Evolutionary conservation across 2,113 vertebrate species (phyloP).

Genomic region (Barbus barbus): DNA sequence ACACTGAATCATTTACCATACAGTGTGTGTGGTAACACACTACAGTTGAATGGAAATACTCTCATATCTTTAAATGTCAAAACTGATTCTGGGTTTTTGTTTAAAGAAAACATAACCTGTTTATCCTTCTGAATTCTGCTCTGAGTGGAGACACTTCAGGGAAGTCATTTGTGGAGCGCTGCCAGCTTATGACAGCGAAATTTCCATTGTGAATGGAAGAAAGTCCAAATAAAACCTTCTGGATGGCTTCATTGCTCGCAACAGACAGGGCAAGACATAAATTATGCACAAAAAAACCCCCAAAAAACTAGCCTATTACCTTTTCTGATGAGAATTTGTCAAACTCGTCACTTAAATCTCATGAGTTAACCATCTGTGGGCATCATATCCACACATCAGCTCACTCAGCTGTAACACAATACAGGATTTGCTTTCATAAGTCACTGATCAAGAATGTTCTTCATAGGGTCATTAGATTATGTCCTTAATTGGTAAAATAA

Average conservation of each 20-base stretch:
- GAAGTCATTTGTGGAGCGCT: conserved; percentile 33
- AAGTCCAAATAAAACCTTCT: conserved; percentile 43
- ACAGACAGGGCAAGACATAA: conserved; percentile 20
- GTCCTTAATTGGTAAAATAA: conserved; percentile 35
- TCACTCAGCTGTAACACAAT: background rate
- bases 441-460: conserved; percentile 34
- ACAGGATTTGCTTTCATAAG: conserved; percentile 26
- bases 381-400: background rate
- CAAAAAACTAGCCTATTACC: conserved; percentile 25
- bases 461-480: conserved; percentile 17
- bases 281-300: background rate
- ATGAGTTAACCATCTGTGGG: conserved; percentile 27
- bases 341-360: background rate
- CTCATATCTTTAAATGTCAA: conserved; percentile 15
- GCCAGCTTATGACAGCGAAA: conserved; percentile 53
- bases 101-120: background rate
- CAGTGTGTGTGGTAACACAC: background rate
- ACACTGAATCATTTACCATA: background rate
- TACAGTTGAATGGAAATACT: background rate
- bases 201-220: conserved; percentile 48
- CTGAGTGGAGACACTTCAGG: conserved; percentile 12
- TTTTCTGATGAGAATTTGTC: background rate
- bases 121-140: conserved; percentile 11
- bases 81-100: conserved; percentile 15
- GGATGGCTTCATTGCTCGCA: conserved; percentile 24